phyloP scores from a whole-genome alignment of 2,797 vertebrate species.

The Chromis chromis region DNA sequence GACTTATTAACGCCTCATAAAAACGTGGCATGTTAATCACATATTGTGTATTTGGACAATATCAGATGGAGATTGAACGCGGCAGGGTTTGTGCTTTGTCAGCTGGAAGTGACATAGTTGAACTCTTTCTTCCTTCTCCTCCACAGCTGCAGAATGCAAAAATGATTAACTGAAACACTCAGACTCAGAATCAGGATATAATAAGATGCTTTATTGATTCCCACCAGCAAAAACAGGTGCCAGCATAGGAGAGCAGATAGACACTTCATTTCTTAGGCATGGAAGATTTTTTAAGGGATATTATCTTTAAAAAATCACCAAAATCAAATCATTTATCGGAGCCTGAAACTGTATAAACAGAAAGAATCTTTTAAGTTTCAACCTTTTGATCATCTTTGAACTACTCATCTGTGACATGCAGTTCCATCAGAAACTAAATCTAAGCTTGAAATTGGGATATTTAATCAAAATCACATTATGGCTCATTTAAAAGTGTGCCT shows the following conservation, averaged over 20 bases:
- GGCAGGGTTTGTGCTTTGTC: constrained; percentile 50
- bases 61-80: constrained; percentile 54
- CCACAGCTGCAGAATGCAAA: constrained; percentile 1
- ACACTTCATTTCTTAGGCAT: too few species aligned
- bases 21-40: constrained; percentile 63
- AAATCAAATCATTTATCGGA: too few species aligned
- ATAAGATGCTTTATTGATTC: constrained; percentile 47
- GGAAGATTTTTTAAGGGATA: too few species aligned
- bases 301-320: too few species aligned
- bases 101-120: constrained; percentile 46
- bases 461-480: too few species aligned
- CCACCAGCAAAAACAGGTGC: neutral
- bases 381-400: too few species aligned
- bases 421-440: too few species aligned
- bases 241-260: constrained; percentile 13
- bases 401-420: too few species aligned
- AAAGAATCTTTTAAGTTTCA: too few species aligned
- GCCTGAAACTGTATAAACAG: too few species aligned
- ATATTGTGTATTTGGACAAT: constrained; percentile 70
- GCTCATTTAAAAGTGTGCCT: too few species aligned
- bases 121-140: constrained; percentile 35
- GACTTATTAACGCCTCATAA: constrained; percentile 52
- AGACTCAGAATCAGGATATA: neutral
- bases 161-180: constrained; percentile 20
- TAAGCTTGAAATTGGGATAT: too few species aligned